Conservation (phyloP, 2,797 vertebrate species). For the Coilia nasus region DNA sequence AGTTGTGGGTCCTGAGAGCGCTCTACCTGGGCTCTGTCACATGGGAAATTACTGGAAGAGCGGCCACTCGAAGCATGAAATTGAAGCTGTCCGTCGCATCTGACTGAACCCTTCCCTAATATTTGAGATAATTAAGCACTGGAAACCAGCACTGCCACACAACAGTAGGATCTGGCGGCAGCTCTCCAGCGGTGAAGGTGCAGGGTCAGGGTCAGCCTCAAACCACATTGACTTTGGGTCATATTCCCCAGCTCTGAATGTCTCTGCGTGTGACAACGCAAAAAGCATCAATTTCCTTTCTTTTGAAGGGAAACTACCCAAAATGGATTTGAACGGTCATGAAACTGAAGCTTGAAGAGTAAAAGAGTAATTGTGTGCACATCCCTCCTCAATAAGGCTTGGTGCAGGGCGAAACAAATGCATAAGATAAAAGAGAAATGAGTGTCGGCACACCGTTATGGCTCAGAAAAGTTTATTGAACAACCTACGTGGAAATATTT, state of each 20-base stretch:
- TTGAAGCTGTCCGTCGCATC: constrained; percentile 75
- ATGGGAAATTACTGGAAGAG: constrained; percentile 75
- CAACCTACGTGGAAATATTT: too few species aligned
- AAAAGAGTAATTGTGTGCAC: too few species aligned
- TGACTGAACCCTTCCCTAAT: constrained; percentile 69
- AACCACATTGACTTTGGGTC: neutral
- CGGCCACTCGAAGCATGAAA: constrained; percentile 79
- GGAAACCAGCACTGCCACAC: constrained; percentile 53
- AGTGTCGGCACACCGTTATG: too few species aligned
- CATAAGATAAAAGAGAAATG: too few species aligned
- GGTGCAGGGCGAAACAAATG: too few species aligned
- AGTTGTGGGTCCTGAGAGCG: constrained; percentile 20
- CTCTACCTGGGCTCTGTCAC: constrained; percentile 56
- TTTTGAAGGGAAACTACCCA: neutral
- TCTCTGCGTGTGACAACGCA: neutral
- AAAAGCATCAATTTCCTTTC: neutral
- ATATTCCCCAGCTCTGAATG: neutral
- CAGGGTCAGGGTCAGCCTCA: neutral
- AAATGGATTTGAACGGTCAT: neutral
- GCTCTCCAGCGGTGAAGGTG: neutral
- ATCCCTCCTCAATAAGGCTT: too few species aligned
- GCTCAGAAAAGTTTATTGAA: too few species aligned
- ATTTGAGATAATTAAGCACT: constrained; percentile 76
- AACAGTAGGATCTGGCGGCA: constrained; percentile 55
- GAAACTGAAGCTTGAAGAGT: neutral